Evolutionary conservation across 2,888 invertebrate species (phyloP).

Genomic region (Sinohyriopsis cumingii): DNA sequence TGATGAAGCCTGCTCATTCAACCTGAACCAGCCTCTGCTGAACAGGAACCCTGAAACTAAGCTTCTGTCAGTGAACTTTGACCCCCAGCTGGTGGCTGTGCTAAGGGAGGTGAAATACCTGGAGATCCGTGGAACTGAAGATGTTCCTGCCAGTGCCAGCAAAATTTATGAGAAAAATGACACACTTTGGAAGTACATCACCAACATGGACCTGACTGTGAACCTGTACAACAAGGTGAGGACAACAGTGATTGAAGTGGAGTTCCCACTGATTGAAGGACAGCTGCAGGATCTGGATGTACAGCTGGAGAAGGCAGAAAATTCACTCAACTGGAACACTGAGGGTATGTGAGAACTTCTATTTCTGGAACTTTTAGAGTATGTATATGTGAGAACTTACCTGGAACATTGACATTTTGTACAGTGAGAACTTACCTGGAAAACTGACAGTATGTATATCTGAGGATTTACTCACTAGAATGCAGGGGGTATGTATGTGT

Average conservation of each 20-base stretch:
- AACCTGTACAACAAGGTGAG: conserved; percentile 88
- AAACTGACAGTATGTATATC: too few species aligned
- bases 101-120: conserved; percentile 93
- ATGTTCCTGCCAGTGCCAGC: conserved; percentile 75
- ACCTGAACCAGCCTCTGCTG: conserved; percentile 85
- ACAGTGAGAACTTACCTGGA: too few species aligned
- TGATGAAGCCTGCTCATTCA: conserved; percentile 82
- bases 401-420: too few species aligned
- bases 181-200: conserved; percentile 83
- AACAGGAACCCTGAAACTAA: conserved; percentile 75
- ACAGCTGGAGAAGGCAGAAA: conserved; percentile 85
- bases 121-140: conserved; percentile 80
- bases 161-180: conserved; percentile 85
- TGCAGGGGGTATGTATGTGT: too few species aligned
- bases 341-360: conserved; percentile 75
- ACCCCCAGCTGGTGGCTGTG: conserved; percentile 85
- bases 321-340: conserved; percentile 88
- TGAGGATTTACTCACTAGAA: too few species aligned
- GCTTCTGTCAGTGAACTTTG: conserved; percentile 86
- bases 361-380: conserved; percentile 88
- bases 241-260: conserved; percentile 86
- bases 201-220: conserved; percentile 71
- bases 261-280: conserved; percentile 87
- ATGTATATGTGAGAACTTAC: too few species aligned
- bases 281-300: conserved; percentile 89